A percentile compares a stretch with the other conserved stretches of the same genome.
Conservation (phyloP, 2,113 vertebrate genomes). For the Sebastes schlegelii region DNA sequence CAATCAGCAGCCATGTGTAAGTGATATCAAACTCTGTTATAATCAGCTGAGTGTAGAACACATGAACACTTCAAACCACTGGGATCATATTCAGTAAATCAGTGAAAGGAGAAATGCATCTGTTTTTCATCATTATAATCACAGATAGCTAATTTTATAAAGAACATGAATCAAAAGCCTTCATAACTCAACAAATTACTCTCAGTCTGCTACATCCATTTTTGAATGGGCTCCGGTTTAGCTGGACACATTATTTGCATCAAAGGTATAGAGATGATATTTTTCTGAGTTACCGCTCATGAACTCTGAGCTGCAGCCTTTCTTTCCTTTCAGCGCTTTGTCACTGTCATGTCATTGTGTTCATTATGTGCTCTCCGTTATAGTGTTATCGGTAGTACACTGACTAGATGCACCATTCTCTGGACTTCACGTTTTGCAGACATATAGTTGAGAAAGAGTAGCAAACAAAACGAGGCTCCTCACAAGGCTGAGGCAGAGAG, state of each 20-base stretch:
- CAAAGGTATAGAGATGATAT: background rate
- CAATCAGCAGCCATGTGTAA: conserved; percentile 4
- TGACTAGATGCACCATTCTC: background rate
- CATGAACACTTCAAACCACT: background rate
- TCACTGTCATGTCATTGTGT: background rate
- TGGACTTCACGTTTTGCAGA: background rate
- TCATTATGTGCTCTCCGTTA: background rate
- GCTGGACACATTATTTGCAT: background rate
- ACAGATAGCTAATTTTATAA: background rate
- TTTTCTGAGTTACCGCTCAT: background rate
- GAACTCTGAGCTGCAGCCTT: background rate
- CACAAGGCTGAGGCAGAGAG: conserved; percentile 11
- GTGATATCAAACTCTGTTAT: background rate
- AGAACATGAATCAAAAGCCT: background rate
- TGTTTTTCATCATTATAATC: background rate
- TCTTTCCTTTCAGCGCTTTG: background rate
- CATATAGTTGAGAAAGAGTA: background rate
- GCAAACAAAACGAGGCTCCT: conserved; percentile 12
- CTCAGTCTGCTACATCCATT: background rate
- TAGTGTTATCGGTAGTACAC: background rate
- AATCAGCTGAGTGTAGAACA: conserved; percentile 1
- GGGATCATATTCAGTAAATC: background rate
- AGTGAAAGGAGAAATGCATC: background rate
- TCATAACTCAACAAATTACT: background rate
- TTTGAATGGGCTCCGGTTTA: background rate